phyloP scores from a whole-genome alignment of 2,113 vertebrate genomes.

The Seriola quinqueradiata region DNA sequence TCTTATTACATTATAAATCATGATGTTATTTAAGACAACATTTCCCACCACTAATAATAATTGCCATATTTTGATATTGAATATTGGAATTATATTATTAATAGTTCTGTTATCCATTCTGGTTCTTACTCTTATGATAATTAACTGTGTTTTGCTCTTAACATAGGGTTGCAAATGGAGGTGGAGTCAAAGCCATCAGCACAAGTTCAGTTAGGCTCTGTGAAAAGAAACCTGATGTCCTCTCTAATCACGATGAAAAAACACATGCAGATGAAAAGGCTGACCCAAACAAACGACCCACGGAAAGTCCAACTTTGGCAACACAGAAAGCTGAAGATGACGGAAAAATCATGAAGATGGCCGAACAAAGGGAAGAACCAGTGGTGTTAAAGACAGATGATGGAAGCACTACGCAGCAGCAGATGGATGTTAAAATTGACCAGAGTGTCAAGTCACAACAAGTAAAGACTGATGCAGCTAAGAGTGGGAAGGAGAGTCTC shows the following conservation, averaged over 20 bases:
- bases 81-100: background rate
- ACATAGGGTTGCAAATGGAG: conserved; percentile 55
- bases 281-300: too few species aligned
- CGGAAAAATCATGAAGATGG: background rate
- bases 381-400: conserved; percentile 26
- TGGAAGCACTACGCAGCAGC: background rate
- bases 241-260: conserved; percentile 33
- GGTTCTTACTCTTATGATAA: background rate
- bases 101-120: background rate
- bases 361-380: conserved; percentile 13
- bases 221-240: conserved; percentile 67
- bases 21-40: background rate
- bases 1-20: too few species aligned
- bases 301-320: conserved; percentile 10
- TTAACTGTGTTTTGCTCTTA: conserved; percentile 35
- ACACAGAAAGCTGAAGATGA: conserved; percentile 22
- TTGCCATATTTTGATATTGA: background rate
- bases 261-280: conserved; percentile 18
- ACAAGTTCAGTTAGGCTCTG: conserved; percentile 56
- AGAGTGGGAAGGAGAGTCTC: conserved; percentile 83
- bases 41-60: background rate
- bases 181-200: conserved; percentile 58
- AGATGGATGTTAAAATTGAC: conserved; percentile 12
- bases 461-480: conserved; percentile 8
- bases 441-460: background rate